Evolutionary conservation across 2,113 vertebrate species (phyloP), one percentile per base, ranked within the genome.

Genomic region (Neodon shergylaensis): DNA sequence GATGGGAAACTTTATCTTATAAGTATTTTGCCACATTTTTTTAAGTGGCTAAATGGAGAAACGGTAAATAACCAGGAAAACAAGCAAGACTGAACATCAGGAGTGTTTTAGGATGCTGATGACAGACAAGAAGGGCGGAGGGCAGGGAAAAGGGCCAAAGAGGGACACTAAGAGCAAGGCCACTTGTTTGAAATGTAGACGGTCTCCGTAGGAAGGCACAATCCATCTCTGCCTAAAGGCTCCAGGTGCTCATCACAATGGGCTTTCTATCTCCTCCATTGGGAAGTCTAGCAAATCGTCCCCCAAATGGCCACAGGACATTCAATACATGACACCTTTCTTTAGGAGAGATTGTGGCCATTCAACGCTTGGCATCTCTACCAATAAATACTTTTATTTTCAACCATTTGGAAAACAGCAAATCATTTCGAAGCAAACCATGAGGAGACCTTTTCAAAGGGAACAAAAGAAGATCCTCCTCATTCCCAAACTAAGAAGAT

Each of bases 401-500:
- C 52, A 90, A 74, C 26, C 44, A 58, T 90, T 92, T 4, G 5
- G n/a, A 73, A 93, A 88, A 76, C 1, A 91, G 22, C 22, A 76
- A 89, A n/a, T 72, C 88, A 85, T 91, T 82, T 54, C 87, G n/a
- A 94, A 94, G 44, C 13, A 74, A 79, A 42, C n/a, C 88, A 86
- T 9, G 28, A 81, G 4, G 70, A 91, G 49, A 81, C 5, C 54
- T 90, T 73, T 52, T 86, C 66, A 73, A 96, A 79, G 39, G 19
- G 68, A 72, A 31, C 13, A 28, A 63, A 42, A 88, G 77, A 52
- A 33, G 11, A 81, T 79, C 82, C 44, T n/a, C 33, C 54, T 89
- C 12, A 26, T 21, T 76, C 76, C 33, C 74, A 47, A 91, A 61
- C 84, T 47, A 70, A 74, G 93, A 81, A 91, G 28, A 33, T 1